Evolutionary conservation across 1,140 invertebrate species (phyloP), one percentile per base, ranked within the genome.

Genomic region (Microplitis demolitor): DNA sequence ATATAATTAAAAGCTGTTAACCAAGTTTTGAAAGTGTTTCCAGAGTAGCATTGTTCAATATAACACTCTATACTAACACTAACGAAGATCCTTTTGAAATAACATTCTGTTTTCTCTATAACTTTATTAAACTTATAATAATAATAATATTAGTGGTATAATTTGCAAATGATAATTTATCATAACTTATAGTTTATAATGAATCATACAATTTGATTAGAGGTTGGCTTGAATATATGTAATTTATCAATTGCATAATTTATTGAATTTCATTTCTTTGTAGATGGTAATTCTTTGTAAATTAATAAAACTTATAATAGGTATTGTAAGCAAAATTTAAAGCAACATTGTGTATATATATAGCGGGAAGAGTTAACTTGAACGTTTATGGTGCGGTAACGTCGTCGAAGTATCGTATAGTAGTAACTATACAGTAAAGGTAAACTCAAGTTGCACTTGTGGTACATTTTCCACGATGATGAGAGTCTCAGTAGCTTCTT

Each of bases 361-460:
- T 45, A 63, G 24, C 62, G 16, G 64, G 16, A 13, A 14, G 60
- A 64, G 67, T 64, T 71, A 64, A 63, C 45, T 63, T 39, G 50
- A 64, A 53, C 50, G 60, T 63, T 39, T 63, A 71, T 64, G 62
- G 69, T 71, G 31, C 62, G 24, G 62, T 37, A 63, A 61, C 37
- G 68, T 39, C 35, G 35, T 60, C 56, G 35, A 45, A 56, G 58
- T 60, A 56, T 37, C 68, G 64, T 51, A 45, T 45, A 45, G 39
- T 45, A 45, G 39, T 45, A 58, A 58, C 8, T 16, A 58, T 31
- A 11, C 14, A 58, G 56, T 58, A 58, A 60, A 69, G 67, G 51
- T 60, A 69, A 69, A 69, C 67, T 69, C 24, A 54, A 58, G 67
- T 60, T 69, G 67, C 67, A 69, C 67, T 69, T 69, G 67, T 60